Percentiles rank a stretch among this genome's conserved stretches.
Evolutionary conservation across 2,797 vertebrate species (phyloP).

Genomic region (Valencia hispanica): DNA sequence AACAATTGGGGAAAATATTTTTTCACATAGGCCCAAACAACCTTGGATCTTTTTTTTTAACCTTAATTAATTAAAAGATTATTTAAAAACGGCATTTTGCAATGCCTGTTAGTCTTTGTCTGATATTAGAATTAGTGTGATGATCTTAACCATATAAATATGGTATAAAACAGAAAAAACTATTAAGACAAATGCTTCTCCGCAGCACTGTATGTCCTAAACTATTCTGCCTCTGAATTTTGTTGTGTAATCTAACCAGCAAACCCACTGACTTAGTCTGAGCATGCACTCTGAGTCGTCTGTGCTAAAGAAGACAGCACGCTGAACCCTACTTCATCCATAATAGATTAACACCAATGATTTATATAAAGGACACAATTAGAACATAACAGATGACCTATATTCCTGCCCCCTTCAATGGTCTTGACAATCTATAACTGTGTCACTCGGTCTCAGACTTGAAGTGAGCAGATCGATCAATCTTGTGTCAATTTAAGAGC

Average conservation of each 20-base stretch:
- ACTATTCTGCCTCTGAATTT: neutral
- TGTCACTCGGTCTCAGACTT: constrained; percentile 35
- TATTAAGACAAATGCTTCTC: neutral
- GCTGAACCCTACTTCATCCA: constrained; percentile 37
- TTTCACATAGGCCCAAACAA: too few species aligned
- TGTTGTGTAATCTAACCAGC: neutral
- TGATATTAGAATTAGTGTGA: neutral
- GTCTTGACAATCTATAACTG: constrained; percentile 29
- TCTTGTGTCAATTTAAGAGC: constrained; percentile 27
- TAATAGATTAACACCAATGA: constrained; percentile 55
- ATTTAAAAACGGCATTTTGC: neutral
- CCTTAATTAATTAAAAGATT: neutral
- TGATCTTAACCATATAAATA: neutral
- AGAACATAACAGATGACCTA: constrained; percentile 32
- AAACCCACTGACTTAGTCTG: constrained; percentile 7
- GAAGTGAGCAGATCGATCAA: constrained; percentile 40
- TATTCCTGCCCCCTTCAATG: constrained; percentile 21
- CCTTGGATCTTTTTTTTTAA: neutral
- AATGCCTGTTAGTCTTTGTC: too few species aligned
- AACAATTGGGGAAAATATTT: too few species aligned
- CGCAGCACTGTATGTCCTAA: neutral
- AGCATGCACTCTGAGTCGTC: constrained; percentile 7
- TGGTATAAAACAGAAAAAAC: too few species aligned
- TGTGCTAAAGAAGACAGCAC: constrained; percentile 24
- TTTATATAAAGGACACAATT: constrained; percentile 48